These are phyloP conservation scores for Poeciliopsis prolifica DNA, from an alignment of 2,113 vertebrate species.

Conservation along the genomic window DNA sequence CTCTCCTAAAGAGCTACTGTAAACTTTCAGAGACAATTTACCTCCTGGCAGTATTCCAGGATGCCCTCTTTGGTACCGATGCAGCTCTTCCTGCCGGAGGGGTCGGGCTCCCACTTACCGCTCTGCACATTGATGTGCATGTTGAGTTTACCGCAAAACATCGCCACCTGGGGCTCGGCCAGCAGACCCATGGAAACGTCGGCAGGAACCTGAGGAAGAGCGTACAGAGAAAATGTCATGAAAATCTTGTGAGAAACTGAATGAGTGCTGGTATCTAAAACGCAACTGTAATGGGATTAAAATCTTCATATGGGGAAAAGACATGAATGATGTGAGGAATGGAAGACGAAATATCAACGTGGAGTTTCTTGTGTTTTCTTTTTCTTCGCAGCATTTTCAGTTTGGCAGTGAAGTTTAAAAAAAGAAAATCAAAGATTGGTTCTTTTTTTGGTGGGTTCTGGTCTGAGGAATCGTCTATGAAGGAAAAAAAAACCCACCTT, in stretches of 20 bases:
- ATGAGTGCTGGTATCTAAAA: conserved; percentile 11
- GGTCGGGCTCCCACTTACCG: conserved; percentile 94
- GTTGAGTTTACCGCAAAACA: conserved; percentile 97
- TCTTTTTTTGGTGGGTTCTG: too few relatives aligned
- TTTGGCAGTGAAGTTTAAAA: too few relatives aligned
- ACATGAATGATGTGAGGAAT: too few relatives aligned
- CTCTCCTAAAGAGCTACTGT: background rate
- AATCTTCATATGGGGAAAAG: too few relatives aligned
- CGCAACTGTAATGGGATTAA: too few relatives aligned
- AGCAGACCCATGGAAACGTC: conserved; percentile 91
- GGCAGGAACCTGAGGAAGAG: conserved; percentile 85
- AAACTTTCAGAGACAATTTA: conserved; percentile 58
- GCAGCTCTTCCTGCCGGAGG: conserved; percentile 90
- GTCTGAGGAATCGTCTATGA: background rate
- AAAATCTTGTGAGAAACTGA: conserved; percentile 26
- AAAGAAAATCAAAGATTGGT: background rate
- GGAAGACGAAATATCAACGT: too few relatives aligned
- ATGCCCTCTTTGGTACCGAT: conserved; percentile 95
- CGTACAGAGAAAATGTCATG: conserved; percentile 24
- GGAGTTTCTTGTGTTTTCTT: too few relatives aligned
- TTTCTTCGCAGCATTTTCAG: too few relatives aligned
- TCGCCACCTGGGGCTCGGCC: conserved; percentile 96
- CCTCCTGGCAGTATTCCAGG: conserved; percentile 97
- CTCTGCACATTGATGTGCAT: conserved; percentile 98
- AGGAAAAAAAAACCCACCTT: background rate